phyloP scores from a whole-genome alignment of 2,797 vertebrate genomes.

The Smutsia gigantea region DNA sequence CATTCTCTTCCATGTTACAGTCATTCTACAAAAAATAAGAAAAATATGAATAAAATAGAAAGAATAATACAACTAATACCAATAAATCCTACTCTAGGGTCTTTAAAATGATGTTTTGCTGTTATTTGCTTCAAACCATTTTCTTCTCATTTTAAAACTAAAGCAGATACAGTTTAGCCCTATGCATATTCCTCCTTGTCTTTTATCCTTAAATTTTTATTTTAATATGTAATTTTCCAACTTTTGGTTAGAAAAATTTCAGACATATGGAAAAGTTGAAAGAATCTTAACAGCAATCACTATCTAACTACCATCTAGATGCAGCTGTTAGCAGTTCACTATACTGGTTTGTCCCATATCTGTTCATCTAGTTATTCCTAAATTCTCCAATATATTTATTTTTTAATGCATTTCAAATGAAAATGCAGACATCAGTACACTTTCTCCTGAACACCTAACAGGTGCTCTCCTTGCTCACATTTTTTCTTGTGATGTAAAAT shows the following conservation, averaged over 20 bases:
- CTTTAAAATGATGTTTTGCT: neutral
- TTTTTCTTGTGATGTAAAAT: neutral
- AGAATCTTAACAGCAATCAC: neutral
- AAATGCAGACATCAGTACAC: neutral
- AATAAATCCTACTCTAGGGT: neutral
- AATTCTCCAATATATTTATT: neutral
- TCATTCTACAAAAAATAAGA: neutral
- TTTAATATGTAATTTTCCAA: neutral
- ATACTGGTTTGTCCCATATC: neutral
- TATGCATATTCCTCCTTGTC: neutral
- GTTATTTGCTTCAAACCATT: neutral
- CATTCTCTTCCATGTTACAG: neutral
- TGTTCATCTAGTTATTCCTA: neutral
- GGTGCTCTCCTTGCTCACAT: neutral
- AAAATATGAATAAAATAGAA: neutral
- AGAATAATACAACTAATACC: neutral
- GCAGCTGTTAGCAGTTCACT: neutral
- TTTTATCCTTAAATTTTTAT: neutral
- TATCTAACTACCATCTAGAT: neutral
- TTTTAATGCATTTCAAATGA: slow-evolving; percentile 12
- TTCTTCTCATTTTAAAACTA: slow-evolving; percentile 25
- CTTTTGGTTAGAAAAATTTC: slow-evolving; percentile 20
- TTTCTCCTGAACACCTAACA: neutral
- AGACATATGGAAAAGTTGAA: neutral
- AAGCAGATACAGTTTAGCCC: neutral